Percentiles rank a stretch among this genome's conserved stretches.
Evolutionary conservation across 2,888 invertebrate genomes (phyloP).

Genomic region (Pachycephus smyrnensis): DNA sequence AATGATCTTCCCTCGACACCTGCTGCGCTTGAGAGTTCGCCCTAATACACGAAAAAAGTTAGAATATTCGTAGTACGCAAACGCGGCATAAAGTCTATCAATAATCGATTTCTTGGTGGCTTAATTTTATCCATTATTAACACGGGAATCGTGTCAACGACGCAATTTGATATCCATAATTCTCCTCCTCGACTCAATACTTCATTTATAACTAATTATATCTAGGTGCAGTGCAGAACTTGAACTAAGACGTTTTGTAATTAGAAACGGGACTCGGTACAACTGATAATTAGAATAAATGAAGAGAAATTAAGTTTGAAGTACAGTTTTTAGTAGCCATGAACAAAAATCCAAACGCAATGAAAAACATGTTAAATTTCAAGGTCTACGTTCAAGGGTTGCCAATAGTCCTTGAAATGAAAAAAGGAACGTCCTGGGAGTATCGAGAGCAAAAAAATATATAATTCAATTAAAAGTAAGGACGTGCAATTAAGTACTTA

Average conservation of each 20-base stretch:
- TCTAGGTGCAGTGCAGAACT: slow-evolving; percentile 44
- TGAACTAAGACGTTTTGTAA: slow-evolving; percentile 16
- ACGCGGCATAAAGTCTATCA: neutral
- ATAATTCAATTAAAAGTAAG: neutral
- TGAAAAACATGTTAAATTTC: neutral
- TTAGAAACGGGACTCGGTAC: neutral
- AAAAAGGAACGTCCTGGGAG: neutral
- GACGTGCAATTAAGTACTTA: slow-evolving; percentile 59
- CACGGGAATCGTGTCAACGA: neutral
- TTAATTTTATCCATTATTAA: neutral
- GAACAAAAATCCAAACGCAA: neutral
- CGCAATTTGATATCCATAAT: neutral
- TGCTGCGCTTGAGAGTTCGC: slow-evolving; percentile 63
- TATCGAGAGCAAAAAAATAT: neutral
- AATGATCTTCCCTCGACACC: slow-evolving; percentile 63
- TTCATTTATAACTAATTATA: slow-evolving; percentile 6
- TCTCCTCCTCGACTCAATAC: neutral
- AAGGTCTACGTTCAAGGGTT: neutral
- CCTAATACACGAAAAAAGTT: slow-evolving; percentile 43
- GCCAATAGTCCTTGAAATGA: neutral
- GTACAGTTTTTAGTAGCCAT: neutral
- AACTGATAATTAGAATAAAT: neutral
- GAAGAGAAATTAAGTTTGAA: neutral
- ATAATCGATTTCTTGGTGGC: neutral
- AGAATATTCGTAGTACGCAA: neutral